These are phyloP conservation scores for Limenitis camilla DNA, from an alignment of 2,888 invertebrate genomes.

Conservation along the genomic window DNA sequence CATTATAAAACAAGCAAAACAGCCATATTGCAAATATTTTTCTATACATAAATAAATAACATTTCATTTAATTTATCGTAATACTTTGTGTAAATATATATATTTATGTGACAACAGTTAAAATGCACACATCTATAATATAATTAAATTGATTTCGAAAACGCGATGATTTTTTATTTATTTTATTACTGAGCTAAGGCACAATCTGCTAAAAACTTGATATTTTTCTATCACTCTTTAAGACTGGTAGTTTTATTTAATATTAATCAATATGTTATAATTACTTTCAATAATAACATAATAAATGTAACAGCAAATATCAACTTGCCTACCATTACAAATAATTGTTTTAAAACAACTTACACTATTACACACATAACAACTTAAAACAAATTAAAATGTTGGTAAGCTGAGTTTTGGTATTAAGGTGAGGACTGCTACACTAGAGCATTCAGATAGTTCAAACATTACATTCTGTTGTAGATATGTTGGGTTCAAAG, in stretches of 20 bases:
- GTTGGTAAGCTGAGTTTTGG: constrained; percentile 75
- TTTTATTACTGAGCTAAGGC: constrained; percentile 66
- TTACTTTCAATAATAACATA: constrained; percentile 50
- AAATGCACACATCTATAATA: constrained; percentile 53
- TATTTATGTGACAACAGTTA: constrained; percentile 42
- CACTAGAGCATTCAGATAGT: constrained; percentile 44
- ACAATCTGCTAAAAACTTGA: constrained; percentile 62
- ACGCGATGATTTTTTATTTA: constrained; percentile 28
- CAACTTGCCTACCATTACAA: constrained; percentile 48
- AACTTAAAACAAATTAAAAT: constrained; percentile 68
- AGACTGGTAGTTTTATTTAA: constrained; percentile 51
- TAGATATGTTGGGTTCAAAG: not conserved
- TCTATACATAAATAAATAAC: constrained; percentile 40
- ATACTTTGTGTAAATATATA: constrained; percentile 35
- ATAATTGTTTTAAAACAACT: constrained; percentile 61
- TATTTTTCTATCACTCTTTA: constrained; percentile 60
- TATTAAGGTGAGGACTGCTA: constrained; percentile 72
- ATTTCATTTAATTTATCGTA: constrained; percentile 37
- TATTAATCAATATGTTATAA: constrained; percentile 53
- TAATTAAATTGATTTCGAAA: constrained; percentile 40
- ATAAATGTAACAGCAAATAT: constrained; percentile 68
- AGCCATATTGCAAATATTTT: constrained; percentile 56
- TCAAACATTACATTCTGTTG: constrained; percentile 9
- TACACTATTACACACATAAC: constrained; percentile 60
- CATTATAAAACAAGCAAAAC: constrained; percentile 61